A percentile compares a stretch with the other conserved stretches of the same genome.
Evolutionary conservation across 1,140 invertebrate species (phyloP).

Genomic region (Trachymyrmex cornetzi): DNA sequence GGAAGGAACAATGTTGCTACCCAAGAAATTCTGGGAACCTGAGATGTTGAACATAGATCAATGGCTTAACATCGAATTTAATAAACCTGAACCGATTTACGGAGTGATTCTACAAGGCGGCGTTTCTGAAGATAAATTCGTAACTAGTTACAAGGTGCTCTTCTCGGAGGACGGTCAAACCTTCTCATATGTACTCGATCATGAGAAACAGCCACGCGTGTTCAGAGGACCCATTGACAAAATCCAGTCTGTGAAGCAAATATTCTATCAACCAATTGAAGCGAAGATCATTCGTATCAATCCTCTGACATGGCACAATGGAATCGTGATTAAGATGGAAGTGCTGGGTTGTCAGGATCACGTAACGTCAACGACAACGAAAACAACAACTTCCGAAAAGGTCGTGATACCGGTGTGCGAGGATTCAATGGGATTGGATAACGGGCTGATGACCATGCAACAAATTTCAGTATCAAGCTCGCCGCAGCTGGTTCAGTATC

Average conservation of each 20-base stretch:
- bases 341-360: slow-evolving; percentile 90
- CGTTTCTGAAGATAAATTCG: slow-evolving; percentile 89
- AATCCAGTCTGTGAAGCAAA: slow-evolving; percentile 88
- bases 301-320: slow-evolving; percentile 92
- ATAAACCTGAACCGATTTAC: slow-evolving; percentile 89
- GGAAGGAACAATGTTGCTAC: background rate
- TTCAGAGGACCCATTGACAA: slow-evolving; percentile 91
- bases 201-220: slow-evolving; percentile 86
- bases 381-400: slow-evolving; percentile 40
- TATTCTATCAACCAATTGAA: slow-evolving; percentile 91
- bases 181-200: slow-evolving; percentile 87
- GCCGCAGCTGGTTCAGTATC: slow-evolving; percentile 76
- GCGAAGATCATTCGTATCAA: slow-evolving; percentile 90
- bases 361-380: slow-evolving; percentile 39
- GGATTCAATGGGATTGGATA: slow-evolving; percentile 90
- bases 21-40: slow-evolving; percentile 88
- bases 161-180: slow-evolving; percentile 89
- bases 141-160: slow-evolving; percentile 91
- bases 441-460: slow-evolving; percentile 86
- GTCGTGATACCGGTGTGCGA: slow-evolving; percentile 84
- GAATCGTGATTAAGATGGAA: slow-evolving; percentile 91
- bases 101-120: slow-evolving; percentile 91
- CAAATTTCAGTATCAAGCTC: slow-evolving; percentile 88
- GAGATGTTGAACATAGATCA: slow-evolving; percentile 74
- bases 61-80: slow-evolving; percentile 90